Evolutionary conservation across 2,888 invertebrate genomes (phyloP).

Genomic region (Amphipoea oculea): DNA sequence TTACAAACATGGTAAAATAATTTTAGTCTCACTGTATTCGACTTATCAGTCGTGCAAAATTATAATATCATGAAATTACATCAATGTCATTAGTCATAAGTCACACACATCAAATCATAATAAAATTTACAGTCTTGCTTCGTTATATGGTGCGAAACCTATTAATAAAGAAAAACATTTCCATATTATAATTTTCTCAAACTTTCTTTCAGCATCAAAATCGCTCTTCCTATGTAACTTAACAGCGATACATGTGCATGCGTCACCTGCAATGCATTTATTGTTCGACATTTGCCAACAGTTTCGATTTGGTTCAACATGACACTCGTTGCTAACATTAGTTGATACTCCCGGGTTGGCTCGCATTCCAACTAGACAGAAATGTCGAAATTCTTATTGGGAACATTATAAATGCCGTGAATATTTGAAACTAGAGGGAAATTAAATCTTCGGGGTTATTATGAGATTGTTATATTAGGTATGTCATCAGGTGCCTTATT

Average conservation of each 20-base stretch:
- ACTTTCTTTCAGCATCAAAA: not conserved
- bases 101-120: too few species aligned
- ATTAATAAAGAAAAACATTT: not conserved
- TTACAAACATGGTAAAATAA: too few species aligned
- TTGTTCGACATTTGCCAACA: conserved; percentile 69
- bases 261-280: conserved; percentile 64
- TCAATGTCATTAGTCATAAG: too few species aligned
- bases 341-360: conserved; percentile 32
- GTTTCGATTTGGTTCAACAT: conserved; percentile 60
- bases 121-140: too few species aligned
- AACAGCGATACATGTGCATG: conserved; percentile 30
- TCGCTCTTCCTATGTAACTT: conserved; percentile 34
- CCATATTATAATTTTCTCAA: not conserved
- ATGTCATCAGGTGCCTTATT: not conserved
- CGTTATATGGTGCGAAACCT: not conserved
- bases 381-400: conserved; percentile 6
- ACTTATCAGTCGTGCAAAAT: too few species aligned
- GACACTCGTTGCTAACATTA: conserved; percentile 59
- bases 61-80: too few species aligned
- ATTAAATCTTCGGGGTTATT: not conserved
- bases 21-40: too few species aligned
- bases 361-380: conserved; percentile 34
- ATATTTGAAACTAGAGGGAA: not conserved
- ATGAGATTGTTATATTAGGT: not conserved
- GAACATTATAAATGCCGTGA: not conserved